phyloP scores from a whole-genome alignment of 1,140 invertebrate species.

The Centruroides vittatus region DNA sequence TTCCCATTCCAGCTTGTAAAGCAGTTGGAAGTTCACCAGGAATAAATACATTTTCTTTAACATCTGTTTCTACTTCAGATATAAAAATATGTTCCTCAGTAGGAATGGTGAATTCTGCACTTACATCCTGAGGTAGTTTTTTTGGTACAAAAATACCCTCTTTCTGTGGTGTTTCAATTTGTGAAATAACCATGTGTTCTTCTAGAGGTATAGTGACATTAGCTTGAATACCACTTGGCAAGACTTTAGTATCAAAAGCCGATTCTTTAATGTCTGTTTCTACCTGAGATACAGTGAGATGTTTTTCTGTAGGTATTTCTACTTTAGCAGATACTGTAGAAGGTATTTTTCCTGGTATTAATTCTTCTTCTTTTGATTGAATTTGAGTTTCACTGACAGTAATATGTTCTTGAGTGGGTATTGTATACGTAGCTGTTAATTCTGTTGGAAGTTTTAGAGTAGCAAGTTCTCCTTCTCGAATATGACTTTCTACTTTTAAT shows the following conservation, averaged over 20 bases:
- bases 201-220: conserved; percentile 4
- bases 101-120: conserved; percentile 4
- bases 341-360: conserved; percentile 3
- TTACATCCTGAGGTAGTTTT: neutral
- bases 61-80: conserved; percentile 5
- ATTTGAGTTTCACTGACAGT: neutral
- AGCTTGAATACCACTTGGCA: conserved; percentile 3
- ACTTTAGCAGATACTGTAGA: conserved; percentile 2
- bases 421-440: conserved; percentile 1
- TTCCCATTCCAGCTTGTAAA: conserved; percentile 5
- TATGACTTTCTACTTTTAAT: neutral
- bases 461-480: neutral
- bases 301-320: conserved; percentile 5
- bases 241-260: conserved; percentile 2
- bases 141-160: neutral
- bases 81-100: conserved; percentile 9
- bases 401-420: conserved; percentile 11
- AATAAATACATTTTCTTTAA: conserved; percentile 14
- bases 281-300: conserved; percentile 7
- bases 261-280: conserved; percentile 9
- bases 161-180: conserved; percentile 1
- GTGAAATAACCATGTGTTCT: conserved; percentile 3
- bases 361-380: neutral
- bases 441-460: neutral
- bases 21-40: conserved; percentile 2